Percentiles rank a stretch among this genome's conserved stretches.
These are phyloP conservation scores for Eueremaeus valkanovi DNA, from an alignment of 2,888 invertebrate genomes.

Conservation along the genomic window DNA sequence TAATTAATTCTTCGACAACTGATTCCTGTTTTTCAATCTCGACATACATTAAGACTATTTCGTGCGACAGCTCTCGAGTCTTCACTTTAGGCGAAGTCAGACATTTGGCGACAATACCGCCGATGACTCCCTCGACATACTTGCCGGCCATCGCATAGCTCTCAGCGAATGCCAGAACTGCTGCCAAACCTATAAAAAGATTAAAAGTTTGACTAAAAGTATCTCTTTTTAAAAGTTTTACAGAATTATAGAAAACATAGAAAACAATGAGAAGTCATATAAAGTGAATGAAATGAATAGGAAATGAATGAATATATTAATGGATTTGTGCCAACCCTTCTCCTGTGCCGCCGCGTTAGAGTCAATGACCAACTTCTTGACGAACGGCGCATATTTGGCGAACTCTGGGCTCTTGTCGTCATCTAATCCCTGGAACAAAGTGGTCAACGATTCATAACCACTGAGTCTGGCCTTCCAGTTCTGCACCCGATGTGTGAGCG, in stretches of 20 bases:
- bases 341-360: conserved; percentile 94
- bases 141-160: conserved; percentile 72
- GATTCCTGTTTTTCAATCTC: conserved; percentile 92
- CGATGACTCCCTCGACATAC: conserved; percentile 65
- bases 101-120: conserved; percentile 83
- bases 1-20: conserved; percentile 83
- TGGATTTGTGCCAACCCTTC: conserved; percentile 70
- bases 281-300: neutral
- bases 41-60: conserved; percentile 85
- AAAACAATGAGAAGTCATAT: neutral
- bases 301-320: too few species aligned
- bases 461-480: conserved; percentile 91
- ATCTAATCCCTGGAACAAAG: conserved; percentile 76
- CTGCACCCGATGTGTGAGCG: conserved; percentile 51
- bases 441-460: conserved; percentile 89
- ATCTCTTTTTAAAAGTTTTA: too few species aligned
- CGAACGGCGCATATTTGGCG: conserved; percentile 79
- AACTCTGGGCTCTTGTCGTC: conserved; percentile 93
- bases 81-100: conserved; percentile 84
- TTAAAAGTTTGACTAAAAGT: too few species aligned
- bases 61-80: conserved; percentile 83
- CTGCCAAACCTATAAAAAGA: conserved; percentile 61
- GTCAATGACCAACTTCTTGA: conserved; percentile 91
- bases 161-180: conserved; percentile 81
- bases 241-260: too few species aligned